These are phyloP conservation scores for Pungitius pungitius DNA, from an alignment of 2,113 vertebrate species.

Conservation along the genomic window DNA sequence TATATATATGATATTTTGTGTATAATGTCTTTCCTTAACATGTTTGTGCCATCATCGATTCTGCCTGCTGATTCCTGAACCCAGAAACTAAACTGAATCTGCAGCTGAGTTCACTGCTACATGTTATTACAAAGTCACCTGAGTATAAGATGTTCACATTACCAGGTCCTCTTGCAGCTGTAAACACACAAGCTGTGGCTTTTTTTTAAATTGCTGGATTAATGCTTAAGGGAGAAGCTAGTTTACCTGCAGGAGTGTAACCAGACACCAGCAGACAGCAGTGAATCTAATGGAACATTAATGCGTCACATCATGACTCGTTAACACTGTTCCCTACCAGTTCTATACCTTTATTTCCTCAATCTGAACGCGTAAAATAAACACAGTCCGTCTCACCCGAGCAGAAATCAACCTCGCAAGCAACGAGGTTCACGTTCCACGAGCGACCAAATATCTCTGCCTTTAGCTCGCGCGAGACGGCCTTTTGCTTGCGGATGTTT, in stretches of 20 bases:
- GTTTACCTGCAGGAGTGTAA: conserved; percentile 36
- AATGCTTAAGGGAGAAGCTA: conserved; percentile 5
- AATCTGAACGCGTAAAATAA: too few species aligned
- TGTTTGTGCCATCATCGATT: neutral
- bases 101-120: conserved; percentile 5
- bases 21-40: neutral
- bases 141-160: neutral
- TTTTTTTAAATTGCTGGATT: conserved; percentile 31
- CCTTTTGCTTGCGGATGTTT: too few species aligned
- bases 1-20: neutral
- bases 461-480: too few species aligned
- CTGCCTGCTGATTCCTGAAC: neutral
- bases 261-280: conserved; percentile 18
- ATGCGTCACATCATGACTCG: conserved; percentile 11
- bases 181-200: conserved; percentile 10
- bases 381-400: too few species aligned
- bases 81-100: neutral
- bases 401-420: too few species aligned
- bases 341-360: conserved; percentile 4
- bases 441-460: too few species aligned
- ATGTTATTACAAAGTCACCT: neutral
- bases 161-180: conserved; percentile 16
- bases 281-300: neutral
- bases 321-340: conserved; percentile 13
- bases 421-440: too few species aligned